Base-by-base conservation (phyloP, 2,797 vertebrate genomes). In the Smutsia gigantea region DNA sequence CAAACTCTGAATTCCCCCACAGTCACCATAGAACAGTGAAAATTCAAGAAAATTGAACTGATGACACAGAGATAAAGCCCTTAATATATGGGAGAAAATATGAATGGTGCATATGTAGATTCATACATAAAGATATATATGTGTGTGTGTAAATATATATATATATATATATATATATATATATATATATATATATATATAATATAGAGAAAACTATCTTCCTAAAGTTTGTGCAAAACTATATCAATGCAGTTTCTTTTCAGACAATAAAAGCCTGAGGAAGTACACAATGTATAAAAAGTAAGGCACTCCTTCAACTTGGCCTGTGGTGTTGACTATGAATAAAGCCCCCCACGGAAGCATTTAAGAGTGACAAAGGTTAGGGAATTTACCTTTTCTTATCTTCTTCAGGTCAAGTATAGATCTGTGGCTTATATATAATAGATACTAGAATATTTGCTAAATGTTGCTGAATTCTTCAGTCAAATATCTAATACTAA, bases 391-490 rank as follows among this genome's bases (percentile, higher is more conserved):
- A 68, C 42, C 39, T 85, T 69, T 81, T 49, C 51, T 89, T 91
- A 91, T 39, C 23, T 93, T 64, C 89, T 91, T 69, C 49, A 63
- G 11, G 17, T 81, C 46, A 81, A 94, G 53, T 63, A 79, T 42
- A 90, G 55, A 53, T 92, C 51, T 92, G 4, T 37, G 25, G 37
- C 29, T 81, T 93, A 34, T 17, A 34, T 75, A 25, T 51, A 59
- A 68, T 37, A 93, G 66, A 77, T 68, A 27, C 15, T 79, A 37
- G 39, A 92, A 77, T 88, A 81, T 55, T 86, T 90, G 19, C n/a
- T 79, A 59, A 86, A 51, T 71, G 23, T 79, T 89, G 82, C 39
- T 69, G 72, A 95, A 87, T 93, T 93, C 57, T 64, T 90, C 31
- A 77, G 5, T n/a, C 15, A 83, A 92, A 63, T 31, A 63, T 64